These are phyloP conservation scores for Rhadina sibilatrix DNA, from an alignment of 2,113 vertebrate species.

Conservation along the genomic window DNA sequence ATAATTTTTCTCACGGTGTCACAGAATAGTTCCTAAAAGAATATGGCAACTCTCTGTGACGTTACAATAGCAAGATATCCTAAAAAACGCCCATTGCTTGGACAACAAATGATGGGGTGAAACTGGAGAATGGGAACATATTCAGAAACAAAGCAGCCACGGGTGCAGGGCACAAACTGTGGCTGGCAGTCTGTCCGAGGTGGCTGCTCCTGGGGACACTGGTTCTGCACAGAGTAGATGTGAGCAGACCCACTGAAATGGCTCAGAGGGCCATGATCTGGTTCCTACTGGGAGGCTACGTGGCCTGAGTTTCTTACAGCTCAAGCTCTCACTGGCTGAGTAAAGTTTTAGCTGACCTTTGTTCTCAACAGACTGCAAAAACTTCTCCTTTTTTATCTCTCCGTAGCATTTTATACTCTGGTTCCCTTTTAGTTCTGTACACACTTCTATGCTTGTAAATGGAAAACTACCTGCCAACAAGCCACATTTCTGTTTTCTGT, in stretches of 20 bases:
- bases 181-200: not conserved
- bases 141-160: not conserved
- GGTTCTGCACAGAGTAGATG: not conserved
- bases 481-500: not conserved
- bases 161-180: fast-evolving
- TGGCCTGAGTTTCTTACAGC: not conserved
- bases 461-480: not conserved
- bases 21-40: not conserved
- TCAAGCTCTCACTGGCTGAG: not conserved
- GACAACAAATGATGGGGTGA: not conserved
- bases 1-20: not conserved
- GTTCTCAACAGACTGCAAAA: not conserved
- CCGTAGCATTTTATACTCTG: not conserved
- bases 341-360: not conserved
- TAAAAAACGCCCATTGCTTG: not conserved
- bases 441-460: not conserved
- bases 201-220: not conserved
- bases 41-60: not conserved
- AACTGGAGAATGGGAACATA: fast-evolving
- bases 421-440: not conserved
- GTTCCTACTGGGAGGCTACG: fast-evolving
- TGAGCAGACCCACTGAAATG: not conserved
- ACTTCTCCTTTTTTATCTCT: not conserved
- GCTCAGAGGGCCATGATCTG: not conserved
- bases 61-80: not conserved